Evolutionary conservation across 1,140 invertebrate genomes (phyloP).

Genomic region (Dendroctonus valens): DNA sequence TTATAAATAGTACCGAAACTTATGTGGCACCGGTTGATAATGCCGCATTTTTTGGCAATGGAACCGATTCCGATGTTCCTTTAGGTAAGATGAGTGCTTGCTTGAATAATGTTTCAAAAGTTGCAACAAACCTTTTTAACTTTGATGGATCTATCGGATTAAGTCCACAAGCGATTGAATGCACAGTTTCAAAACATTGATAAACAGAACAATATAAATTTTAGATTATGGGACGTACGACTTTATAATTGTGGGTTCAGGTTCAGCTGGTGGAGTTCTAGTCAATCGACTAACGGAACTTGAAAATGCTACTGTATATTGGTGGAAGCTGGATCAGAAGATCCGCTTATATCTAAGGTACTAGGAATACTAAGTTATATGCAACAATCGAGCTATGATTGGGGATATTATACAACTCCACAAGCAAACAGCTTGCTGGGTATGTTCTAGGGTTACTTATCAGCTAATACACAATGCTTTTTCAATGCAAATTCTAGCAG

Average conservation of each 20-base stretch:
- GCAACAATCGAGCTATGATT: conserved; percentile 54
- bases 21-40: too few species aligned
- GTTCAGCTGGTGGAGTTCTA: conserved; percentile 56
- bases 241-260: conserved; percentile 42
- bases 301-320: conserved; percentile 63
- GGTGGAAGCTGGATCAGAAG: conserved; percentile 61
- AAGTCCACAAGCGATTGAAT: too few species aligned
- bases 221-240: conserved; percentile 38
- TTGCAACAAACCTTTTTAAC: too few species aligned
- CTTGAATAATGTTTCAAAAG: too few species aligned
- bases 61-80: too few species aligned
- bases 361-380: conserved; percentile 42
- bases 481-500: too few species aligned
- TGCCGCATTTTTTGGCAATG: too few species aligned
- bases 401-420: conserved; percentile 73
- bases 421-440: conserved; percentile 65
- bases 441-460: conserved; percentile 6
- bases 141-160: too few species aligned
- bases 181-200: too few species aligned
- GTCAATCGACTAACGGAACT: conserved; percentile 72
- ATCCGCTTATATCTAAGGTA: conserved; percentile 1
- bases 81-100: too few species aligned
- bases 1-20: too few species aligned
- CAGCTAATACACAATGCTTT: neutral
- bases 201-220: neutral